Percentiles rank a stretch among this genome's conserved stretches.
Conservation (phyloP, 2,888 invertebrate genomes). For the Heliconius aoede region DNA sequence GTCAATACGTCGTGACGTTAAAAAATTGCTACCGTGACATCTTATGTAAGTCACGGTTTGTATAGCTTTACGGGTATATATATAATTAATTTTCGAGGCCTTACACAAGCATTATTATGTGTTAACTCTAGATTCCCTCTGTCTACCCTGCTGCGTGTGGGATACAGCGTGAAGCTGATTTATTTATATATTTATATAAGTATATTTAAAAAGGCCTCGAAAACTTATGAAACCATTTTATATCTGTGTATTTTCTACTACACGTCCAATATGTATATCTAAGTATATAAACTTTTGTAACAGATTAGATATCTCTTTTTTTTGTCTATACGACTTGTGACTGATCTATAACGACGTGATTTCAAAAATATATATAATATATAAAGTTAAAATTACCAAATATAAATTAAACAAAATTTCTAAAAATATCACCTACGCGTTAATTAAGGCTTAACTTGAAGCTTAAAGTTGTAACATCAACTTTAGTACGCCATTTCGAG, state of each 20-base stretch:
- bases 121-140: too few species aligned
- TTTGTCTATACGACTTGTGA: background rate
- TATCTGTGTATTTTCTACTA: background rate
- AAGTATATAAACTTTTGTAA: background rate
- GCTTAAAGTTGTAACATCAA: slow-evolving; percentile 9
- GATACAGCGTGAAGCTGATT: too few species aligned
- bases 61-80: too few species aligned
- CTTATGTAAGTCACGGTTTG: slow-evolving; percentile 18
- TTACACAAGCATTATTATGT: too few species aligned
- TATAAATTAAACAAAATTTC: background rate
- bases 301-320: background rate
- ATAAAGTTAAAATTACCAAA: background rate
- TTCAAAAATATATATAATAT: too few species aligned
- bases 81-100: too few species aligned
- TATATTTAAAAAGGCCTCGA: background rate
- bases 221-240: background rate
- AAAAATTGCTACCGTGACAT: slow-evolving; percentile 44
- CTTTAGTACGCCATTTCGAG: slow-evolving; percentile 33
- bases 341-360: too few species aligned
- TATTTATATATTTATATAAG: too few species aligned
- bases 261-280: background rate
- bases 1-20: slow-evolving; percentile 61
- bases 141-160: too few species aligned
- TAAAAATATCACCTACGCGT: background rate
- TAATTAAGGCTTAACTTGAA: slow-evolving; percentile 17